Conservation (phyloP, 2,113 vertebrate genomes). For the Esox niger region DNA sequence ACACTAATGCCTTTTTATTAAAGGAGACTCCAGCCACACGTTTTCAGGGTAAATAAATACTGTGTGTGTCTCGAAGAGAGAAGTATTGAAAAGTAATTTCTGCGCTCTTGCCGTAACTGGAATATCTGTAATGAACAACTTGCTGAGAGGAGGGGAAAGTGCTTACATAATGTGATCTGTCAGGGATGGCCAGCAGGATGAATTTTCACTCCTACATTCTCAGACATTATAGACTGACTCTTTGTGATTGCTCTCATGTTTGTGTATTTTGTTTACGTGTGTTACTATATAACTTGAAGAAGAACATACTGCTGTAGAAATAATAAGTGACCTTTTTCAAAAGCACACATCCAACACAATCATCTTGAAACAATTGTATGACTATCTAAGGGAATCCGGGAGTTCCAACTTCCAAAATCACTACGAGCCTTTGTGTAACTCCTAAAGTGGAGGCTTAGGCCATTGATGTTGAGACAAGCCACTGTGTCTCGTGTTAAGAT, state of each 20-base stretch:
- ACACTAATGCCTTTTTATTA: not conserved
- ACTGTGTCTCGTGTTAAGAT: slow-evolving; percentile 52
- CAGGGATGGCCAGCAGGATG: slow-evolving; percentile 10
- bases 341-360: slow-evolving; percentile 23
- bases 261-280: not conserved
- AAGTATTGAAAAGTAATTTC: slow-evolving; percentile 32
- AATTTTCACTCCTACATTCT: not conserved
- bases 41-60: slow-evolving; percentile 1
- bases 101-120: slow-evolving; percentile 1
- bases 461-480: slow-evolving; percentile 52
- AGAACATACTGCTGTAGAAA: slow-evolving; percentile 17
- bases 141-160: slow-evolving; percentile 28
- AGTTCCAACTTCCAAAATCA: slow-evolving; percentile 46
- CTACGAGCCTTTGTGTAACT: slow-evolving; percentile 43
- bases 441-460: slow-evolving; percentile 50
- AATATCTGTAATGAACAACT: slow-evolving; percentile 16
- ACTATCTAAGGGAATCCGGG: slow-evolving; percentile 14
- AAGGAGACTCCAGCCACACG: not conserved
- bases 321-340: slow-evolving; percentile 28
- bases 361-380: slow-evolving; percentile 26
- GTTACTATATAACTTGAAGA: not conserved
- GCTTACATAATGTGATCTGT: slow-evolving; percentile 18
- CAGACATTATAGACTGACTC: not conserved
- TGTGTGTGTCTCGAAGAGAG: not conserved
- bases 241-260: not conserved